Conservation (phyloP, 30 jellyfish, hydroid and myxozoan species). For the Haliclystus octoradiatus region DNA sequence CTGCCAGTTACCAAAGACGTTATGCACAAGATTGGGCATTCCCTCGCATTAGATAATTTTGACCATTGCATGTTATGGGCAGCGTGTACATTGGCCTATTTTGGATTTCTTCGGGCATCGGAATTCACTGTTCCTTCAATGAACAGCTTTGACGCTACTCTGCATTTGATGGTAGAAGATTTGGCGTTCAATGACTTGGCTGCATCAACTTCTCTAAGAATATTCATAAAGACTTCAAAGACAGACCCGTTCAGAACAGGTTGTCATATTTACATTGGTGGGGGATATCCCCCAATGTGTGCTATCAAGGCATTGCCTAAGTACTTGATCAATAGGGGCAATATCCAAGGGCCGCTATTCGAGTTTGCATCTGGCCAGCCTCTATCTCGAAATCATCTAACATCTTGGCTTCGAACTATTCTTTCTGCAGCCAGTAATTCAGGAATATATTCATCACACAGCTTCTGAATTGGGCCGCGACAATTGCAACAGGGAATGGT, state of each 20-base stretch:
- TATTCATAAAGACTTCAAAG: neutral
- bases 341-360: constrained; percentile 3
- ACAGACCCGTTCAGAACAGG: constrained; percentile 14
- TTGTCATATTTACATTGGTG: neutral
- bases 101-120: too few species aligned
- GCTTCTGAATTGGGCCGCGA: too few species aligned
- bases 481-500: too few species aligned
- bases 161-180: neutral
- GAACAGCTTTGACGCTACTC: neutral
- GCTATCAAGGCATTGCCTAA: constrained; percentile 2
- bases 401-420: too few species aligned
- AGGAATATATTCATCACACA: too few species aligned
- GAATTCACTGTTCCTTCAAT: constrained; percentile 2
- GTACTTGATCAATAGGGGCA: neutral
- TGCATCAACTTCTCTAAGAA: neutral
- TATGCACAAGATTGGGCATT: too few species aligned
- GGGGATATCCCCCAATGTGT: neutral
- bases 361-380: neutral
- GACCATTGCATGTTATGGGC: constrained; percentile 2
- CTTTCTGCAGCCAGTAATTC: too few species aligned
- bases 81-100: too few species aligned
- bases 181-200: neutral
- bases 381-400: too few species aligned
- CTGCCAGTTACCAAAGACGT: too few species aligned
- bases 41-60: too few species aligned